Evolutionary conservation across 53 echinoderm and acorn worm species (phyloP), one percentile per base, ranked within the genome.

Genomic region (Holothuria scabra): DNA sequence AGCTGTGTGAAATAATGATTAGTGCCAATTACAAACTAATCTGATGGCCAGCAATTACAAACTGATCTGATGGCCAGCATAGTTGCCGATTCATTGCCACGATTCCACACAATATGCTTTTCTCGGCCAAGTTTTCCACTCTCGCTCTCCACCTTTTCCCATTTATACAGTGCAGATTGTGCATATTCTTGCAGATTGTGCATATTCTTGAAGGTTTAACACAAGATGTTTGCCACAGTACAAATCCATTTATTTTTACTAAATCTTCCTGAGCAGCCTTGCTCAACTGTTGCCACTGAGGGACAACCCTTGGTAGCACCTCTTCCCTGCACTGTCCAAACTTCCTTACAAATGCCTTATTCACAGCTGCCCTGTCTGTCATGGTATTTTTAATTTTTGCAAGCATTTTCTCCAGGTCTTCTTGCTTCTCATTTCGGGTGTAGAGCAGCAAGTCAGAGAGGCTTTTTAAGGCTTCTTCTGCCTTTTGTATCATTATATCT

Each of bases 1-100:
- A 67, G 59, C 82, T 91, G 67, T 91, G 88, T 22, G 63, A 16
- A 56, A 88, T 71, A 26, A 91, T 88, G 32, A 16, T 52, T 12
- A 91, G 19, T 9, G 91, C 91, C 38, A 86, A 85, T 66, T 46
- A 65, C 56, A 58, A 34, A 78, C 41, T 65, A 28, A 56, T 78
- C 86, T 63, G 79, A 65, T 86, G 86, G 31, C 76, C 89, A 82
- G 34, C 58, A 37, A 3, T 76, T 74, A 59, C 85, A 89, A 8
- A 89, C 46, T 5, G 33, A 65, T 65, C 82, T 18, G 12, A 90
- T 86, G 32, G 90, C 82, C 12, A 68, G 30, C 60, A 90, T 37
- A 11, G 90, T 71, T 80, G 90, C 86, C n/a, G 82, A 81, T 48
- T 86, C 82, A 5, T 22, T 71, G 19, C 79, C 79, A 56, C 52